A percentile compares a stretch with the other conserved stretches of the same genome.
These are phyloP conservation scores for Maconellicoccus hirsutus DNA, from an alignment of 1,140 invertebrate genomes.

Conservation along the genomic window DNA sequence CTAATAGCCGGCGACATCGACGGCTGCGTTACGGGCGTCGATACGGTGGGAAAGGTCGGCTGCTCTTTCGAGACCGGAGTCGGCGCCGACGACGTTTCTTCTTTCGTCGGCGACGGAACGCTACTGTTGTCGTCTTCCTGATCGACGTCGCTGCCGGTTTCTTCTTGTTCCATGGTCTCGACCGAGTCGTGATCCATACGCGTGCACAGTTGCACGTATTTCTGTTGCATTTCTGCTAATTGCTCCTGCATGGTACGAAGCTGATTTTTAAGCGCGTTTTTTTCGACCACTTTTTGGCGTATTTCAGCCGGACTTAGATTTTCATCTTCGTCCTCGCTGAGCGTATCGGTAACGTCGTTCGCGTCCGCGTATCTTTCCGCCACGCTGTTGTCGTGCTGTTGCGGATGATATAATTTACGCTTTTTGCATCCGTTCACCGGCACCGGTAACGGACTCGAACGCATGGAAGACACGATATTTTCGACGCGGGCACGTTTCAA, in stretches of 20 bases:
- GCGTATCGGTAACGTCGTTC: conserved; percentile 33
- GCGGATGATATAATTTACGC: conserved; percentile 90
- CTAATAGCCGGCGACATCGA: conserved; percentile 53
- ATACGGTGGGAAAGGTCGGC: conserved; percentile 40
- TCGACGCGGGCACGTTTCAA: conserved; percentile 84
- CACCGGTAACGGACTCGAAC: conserved; percentile 59
- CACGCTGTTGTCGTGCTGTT: conserved; percentile 70
- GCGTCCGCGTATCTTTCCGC: conserved; percentile 51
- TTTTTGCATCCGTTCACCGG: conserved; percentile 88
- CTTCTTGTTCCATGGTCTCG: conserved; percentile 57
- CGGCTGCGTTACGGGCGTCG: conserved; percentile 39
- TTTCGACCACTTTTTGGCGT: conserved; percentile 68
- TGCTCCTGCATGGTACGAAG: conserved; percentile 77
- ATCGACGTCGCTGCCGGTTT: conserved; percentile 55
- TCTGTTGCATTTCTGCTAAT: conserved; percentile 78
- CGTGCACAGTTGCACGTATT: conserved; percentile 73
- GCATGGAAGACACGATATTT: conserved; percentile 86
- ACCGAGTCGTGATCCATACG: conserved; percentile 59
- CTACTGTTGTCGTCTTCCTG: conserved; percentile 37
- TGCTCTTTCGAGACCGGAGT: conserved; percentile 35
- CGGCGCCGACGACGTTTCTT: conserved; percentile 44
- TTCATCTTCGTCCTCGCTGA: conserved; percentile 49
- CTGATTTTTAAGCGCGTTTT: conserved; percentile 71
- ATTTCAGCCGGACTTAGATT: conserved; percentile 48
- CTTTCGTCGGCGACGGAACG: conserved; percentile 42